Percentiles rank a stretch among this genome's conserved stretches.
Evolutionary conservation across 2,888 invertebrate genomes (phyloP).

Genomic region (Herminia tarsipennalis): DNA sequence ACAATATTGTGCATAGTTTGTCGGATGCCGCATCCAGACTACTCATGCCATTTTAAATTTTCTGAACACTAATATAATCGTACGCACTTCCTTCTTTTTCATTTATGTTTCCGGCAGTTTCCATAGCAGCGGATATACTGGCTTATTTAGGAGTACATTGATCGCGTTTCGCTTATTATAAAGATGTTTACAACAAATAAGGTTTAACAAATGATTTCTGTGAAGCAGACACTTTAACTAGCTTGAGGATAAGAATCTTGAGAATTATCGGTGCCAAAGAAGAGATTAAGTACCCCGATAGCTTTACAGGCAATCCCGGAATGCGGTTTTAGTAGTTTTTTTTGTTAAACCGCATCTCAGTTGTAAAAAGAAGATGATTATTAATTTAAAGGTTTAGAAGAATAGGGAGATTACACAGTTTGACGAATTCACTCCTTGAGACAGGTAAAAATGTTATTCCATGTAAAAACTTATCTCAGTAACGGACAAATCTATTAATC

Average conservation of each 20-base stretch:
- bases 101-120: conserved; percentile 26
- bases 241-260: conserved; percentile 8
- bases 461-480: conserved; percentile 2
- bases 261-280: conserved; percentile 48
- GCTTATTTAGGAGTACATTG: conserved; percentile 20
- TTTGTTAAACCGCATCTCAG: conserved; percentile 31
- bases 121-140: conserved; percentile 22
- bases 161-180: conserved; percentile 18
- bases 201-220: conserved; percentile 19
- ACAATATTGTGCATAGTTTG: conserved; percentile 31
- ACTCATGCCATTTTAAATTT: conserved; percentile 25
- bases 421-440: conserved; percentile 11
- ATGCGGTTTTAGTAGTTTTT: conserved; percentile 53
- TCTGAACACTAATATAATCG: conserved; percentile 17
- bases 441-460: conserved; percentile 19
- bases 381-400: conserved; percentile 24
- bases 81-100: conserved; percentile 32
- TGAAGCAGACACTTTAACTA: conserved; percentile 13
- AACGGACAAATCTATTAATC: neutral
- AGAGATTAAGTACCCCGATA: conserved; percentile 54
- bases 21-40: conserved; percentile 34
- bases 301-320: conserved; percentile 40
- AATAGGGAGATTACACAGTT: conserved; percentile 23
- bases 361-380: conserved; percentile 32
- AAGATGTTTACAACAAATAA: conserved; percentile 29